A percentile compares a stretch with the other conserved stretches of the same genome.
These are phyloP conservation scores for Porphyrio hochstetteri DNA, from an alignment of 2,113 vertebrate species.

Conservation along the genomic window DNA sequence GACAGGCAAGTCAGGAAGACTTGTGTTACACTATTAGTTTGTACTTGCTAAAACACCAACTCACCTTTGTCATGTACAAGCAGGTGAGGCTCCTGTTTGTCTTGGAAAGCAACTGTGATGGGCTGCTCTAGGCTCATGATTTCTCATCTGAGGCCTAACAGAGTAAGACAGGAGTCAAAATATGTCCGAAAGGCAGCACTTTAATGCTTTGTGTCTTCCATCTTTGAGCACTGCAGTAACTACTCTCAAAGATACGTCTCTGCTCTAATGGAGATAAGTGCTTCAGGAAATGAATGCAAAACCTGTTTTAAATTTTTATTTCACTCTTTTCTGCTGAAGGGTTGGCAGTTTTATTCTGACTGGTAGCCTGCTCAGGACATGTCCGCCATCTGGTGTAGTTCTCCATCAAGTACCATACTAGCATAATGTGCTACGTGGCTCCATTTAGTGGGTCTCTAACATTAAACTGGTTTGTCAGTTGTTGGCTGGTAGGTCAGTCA, in stretches of 20 bases:
- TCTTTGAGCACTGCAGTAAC: neutral
- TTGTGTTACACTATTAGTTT: neutral
- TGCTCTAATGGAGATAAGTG: conserved; percentile 64
- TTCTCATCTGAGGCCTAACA: neutral
- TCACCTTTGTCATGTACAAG: conserved; percentile 27
- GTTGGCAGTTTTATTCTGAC: conserved; percentile 5
- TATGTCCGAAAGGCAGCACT: neutral
- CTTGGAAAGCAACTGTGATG: conserved; percentile 20
- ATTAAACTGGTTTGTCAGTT: neutral
- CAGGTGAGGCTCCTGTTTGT: conserved; percentile 34
- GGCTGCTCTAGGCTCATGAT: neutral
- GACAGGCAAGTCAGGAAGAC: neutral
- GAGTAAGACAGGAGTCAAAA: conserved; percentile 14
- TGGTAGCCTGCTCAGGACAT: neutral
- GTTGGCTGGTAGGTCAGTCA: neutral
- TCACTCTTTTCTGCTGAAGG: conserved; percentile 49
- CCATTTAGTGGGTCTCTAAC: neutral
- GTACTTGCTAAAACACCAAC: conserved; percentile 11
- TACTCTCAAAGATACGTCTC: neutral
- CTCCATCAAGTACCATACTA: neutral
- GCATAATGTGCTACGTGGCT: neutral
- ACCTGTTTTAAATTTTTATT: conserved; percentile 49
- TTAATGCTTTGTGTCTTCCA: neutral
- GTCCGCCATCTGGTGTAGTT: neutral
- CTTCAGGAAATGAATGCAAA: conserved; percentile 47